Conservation (phyloP, 2,888 invertebrate genomes). For the Erebia aethiops region DNA sequence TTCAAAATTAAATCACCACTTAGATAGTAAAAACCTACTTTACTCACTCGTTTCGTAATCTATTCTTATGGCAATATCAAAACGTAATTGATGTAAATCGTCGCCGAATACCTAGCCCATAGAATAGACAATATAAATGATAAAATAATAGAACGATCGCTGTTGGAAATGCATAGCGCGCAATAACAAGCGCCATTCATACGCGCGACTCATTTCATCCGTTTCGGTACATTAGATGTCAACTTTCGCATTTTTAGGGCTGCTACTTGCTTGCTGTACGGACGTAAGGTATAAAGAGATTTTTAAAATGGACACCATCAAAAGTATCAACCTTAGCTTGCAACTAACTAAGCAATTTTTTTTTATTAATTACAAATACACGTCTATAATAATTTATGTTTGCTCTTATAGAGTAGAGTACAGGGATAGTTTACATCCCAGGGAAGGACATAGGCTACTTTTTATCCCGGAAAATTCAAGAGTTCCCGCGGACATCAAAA, state of each 20-base stretch:
- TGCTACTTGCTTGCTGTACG: neutral
- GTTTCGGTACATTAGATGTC: constrained; percentile 22
- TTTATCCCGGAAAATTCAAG: too few species aligned
- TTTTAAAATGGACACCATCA: too few species aligned
- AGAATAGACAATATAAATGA: constrained; percentile 18
- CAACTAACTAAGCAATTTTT: too few species aligned
- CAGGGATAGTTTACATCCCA: too few species aligned
- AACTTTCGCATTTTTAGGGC: constrained; percentile 17
- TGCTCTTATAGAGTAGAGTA: too few species aligned
- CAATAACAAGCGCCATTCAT: constrained; percentile 16
- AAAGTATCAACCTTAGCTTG: too few species aligned
- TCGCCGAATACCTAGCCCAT: neutral
- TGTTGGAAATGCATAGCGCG: constrained; percentile 18
- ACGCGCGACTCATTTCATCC: constrained; percentile 11
- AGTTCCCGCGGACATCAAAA: too few species aligned
- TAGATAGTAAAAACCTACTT: neutral
- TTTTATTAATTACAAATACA: too few species aligned
- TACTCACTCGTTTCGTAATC: neutral
- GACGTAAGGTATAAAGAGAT: neutral
- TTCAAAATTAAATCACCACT: too few species aligned
- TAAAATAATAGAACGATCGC: constrained; percentile 20
- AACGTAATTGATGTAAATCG: constrained; percentile 2
- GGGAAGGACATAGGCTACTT: too few species aligned
- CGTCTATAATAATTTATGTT: too few species aligned
- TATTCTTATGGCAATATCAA: neutral